A percentile compares a stretch with the other conserved stretches of the same genome.
Conservation (phyloP, 2,797 vertebrate genomes). For the Brachyalestes nurse region DNA sequence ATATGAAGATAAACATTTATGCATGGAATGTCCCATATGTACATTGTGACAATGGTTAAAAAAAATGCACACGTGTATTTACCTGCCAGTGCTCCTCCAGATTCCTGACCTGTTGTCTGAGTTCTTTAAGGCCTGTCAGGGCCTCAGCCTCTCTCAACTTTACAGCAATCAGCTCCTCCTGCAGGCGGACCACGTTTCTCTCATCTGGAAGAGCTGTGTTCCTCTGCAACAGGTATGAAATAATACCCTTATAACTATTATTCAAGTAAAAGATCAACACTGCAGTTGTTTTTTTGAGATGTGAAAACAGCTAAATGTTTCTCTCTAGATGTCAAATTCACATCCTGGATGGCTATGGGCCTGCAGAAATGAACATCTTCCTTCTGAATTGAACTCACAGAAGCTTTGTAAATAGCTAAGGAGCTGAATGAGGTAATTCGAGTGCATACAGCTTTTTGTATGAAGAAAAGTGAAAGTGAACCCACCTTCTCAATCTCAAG, state of each 20-base stretch:
- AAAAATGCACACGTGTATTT: conserved; percentile 39
- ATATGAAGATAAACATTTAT: not conserved
- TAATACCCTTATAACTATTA: not conserved
- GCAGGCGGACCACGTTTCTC: conserved; percentile 91
- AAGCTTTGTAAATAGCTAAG: not conserved
- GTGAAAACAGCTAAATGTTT: not conserved
- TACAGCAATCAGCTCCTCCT: conserved; percentile 94
- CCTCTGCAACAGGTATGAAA: conserved; percentile 76
- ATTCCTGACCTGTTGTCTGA: conserved; percentile 90
- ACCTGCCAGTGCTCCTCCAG: conserved; percentile 99
- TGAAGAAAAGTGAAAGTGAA: not conserved
- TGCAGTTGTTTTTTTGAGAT: not conserved
- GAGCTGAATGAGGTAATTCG: not conserved
- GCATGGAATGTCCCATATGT: no score
- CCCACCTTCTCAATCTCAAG: conserved; percentile 94
- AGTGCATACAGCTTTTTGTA: not conserved
- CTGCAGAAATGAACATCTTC: not conserved
- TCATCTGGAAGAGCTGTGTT: conserved; percentile 94
- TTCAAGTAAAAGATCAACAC: not conserved
- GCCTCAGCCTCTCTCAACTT: conserved; percentile 96
- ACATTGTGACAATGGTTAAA: not conserved
- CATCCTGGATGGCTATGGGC: not conserved
- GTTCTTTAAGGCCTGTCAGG: conserved; percentile 89
- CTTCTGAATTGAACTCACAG: not conserved
- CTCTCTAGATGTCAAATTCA: not conserved